Evolutionary conservation across 2,113 vertebrate species (phyloP).

Genomic region (Cryptomyrus ogoouensis): DNA sequence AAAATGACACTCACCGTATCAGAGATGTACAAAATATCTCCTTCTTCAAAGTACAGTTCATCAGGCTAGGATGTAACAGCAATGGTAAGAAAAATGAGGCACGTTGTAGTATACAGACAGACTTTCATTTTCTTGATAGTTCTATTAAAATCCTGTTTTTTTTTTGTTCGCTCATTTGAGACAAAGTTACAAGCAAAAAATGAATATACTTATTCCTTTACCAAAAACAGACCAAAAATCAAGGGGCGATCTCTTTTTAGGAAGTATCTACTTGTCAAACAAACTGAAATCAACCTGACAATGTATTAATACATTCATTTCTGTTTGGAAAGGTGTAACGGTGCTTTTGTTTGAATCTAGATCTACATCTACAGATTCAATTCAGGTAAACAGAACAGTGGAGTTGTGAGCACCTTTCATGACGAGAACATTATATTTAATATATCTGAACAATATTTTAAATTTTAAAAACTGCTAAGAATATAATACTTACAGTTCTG

Average conservation of each 20-base stretch:
- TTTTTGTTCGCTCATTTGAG: background rate
- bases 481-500: constrained; percentile 77
- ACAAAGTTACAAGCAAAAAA: background rate
- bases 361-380: background rate
- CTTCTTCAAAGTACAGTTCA: constrained; percentile 96
- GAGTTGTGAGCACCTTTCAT: background rate
- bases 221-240: background rate
- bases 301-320: background rate
- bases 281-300: background rate
- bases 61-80: constrained; percentile 71
- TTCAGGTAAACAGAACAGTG: background rate
- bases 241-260: background rate
- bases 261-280: background rate
- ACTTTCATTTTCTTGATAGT: background rate
- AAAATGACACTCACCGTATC: constrained; percentile 76
- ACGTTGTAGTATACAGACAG: background rate
- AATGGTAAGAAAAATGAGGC: background rate
- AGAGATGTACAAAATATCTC: constrained; percentile 93
- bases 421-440: background rate
- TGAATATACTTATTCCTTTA: background rate
- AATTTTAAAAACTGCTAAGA: background rate
- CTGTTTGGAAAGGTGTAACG: background rate
- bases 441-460: background rate
- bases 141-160: background rate
- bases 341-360: background rate